Evolutionary conservation across 2,113 vertebrate species (phyloP).

Genomic region (Ctenodactylus gundi): DNA sequence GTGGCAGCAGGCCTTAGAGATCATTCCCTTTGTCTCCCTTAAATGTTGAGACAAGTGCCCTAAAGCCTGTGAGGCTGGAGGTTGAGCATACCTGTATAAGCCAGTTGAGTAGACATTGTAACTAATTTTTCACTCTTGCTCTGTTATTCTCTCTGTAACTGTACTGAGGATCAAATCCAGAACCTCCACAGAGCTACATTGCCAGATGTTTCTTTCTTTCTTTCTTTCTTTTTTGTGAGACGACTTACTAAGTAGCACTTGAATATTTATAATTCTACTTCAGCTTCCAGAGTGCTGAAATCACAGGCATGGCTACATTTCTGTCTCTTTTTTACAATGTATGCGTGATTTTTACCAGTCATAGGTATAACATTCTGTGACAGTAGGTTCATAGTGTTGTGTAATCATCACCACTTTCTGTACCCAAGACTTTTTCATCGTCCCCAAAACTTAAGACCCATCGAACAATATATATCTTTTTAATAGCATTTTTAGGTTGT

Average conservation of each 20-base stretch:
- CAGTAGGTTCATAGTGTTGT: background rate
- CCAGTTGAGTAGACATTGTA: background rate
- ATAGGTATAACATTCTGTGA: background rate
- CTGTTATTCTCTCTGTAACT: too few species aligned
- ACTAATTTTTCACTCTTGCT: background rate
- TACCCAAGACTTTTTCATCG: background rate
- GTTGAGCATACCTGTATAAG: background rate
- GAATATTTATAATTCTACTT: background rate
- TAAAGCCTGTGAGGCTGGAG: background rate
- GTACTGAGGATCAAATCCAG: background rate
- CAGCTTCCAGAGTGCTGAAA: background rate
- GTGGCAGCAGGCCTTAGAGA: background rate
- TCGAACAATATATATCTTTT: background rate
- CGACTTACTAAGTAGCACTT: background rate
- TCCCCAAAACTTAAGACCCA: background rate
- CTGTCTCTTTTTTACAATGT: background rate
- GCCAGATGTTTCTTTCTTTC: too few species aligned
- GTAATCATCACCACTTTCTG: background rate
- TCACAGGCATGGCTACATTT: background rate
- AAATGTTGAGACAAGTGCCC: background rate
- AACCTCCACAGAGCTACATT: background rate
- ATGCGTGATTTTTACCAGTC: background rate
- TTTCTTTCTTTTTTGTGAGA: too few species aligned
- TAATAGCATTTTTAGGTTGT: background rate
- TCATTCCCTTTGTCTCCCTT: background rate